A percentile compares a stretch with the other conserved stretches of the same genome.
Conservation (phyloP, 2,888 invertebrate genomes). For the Drosophila infuscata region DNA sequence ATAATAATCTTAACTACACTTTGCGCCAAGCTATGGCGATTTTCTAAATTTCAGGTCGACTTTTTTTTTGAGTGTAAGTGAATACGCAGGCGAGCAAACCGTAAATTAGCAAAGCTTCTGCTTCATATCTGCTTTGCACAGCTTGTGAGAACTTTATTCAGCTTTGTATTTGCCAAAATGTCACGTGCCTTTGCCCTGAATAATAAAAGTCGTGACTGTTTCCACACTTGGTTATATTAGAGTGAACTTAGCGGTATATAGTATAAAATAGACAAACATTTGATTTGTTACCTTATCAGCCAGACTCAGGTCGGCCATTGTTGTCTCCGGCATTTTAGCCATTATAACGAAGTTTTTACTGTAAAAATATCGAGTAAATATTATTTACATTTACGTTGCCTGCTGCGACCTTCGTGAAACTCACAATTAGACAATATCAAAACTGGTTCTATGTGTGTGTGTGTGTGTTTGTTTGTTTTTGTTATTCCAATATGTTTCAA, state of each 20-base stretch:
- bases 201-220: neutral
- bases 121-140: slow-evolving; percentile 22
- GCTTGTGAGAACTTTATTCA: neutral
- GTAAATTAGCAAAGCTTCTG: slow-evolving; percentile 5
- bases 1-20: neutral
- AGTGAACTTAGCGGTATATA: neutral
- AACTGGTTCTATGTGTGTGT: slow-evolving; percentile 59
- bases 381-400: slow-evolving; percentile 23
- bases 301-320: slow-evolving; percentile 79
- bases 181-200: slow-evolving; percentile 7
- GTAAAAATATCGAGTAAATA: slow-evolving; percentile 16
- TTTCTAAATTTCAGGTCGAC: neutral
- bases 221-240: neutral
- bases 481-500: slow-evolving; percentile 42
- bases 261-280: neutral
- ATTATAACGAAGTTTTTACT: slow-evolving; percentile 45
- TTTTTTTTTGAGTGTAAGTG: neutral
- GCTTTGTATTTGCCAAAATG: neutral
- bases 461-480: slow-evolving; percentile 3
- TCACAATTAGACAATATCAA: slow-evolving; percentile 55
- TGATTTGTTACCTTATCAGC: slow-evolving; percentile 77
- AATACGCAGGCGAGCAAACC: neutral
- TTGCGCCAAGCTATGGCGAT: neutral
- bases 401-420: slow-evolving; percentile 65
- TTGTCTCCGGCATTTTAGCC: slow-evolving; percentile 82